These are phyloP conservation scores for Agelastica alni DNA, from an alignment of 2,888 invertebrate species.

Conservation along the genomic window DNA sequence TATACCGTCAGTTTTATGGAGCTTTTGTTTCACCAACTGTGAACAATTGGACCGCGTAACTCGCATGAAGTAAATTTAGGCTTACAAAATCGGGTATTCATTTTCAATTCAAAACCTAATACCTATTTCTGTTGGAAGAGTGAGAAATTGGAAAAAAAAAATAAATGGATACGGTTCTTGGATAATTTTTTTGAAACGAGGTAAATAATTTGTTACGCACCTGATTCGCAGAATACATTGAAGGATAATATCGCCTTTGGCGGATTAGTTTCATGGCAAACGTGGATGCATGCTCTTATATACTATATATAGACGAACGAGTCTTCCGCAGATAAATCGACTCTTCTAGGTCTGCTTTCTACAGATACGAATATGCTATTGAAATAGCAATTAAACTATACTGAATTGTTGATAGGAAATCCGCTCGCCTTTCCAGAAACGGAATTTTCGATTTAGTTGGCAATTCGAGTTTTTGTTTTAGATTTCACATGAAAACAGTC, in stretches of 20 bases:
- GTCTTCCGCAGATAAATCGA: slow-evolving; percentile 26
- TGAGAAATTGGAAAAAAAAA: no score
- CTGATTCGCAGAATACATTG: background rate
- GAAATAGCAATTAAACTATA: slow-evolving; percentile 31
- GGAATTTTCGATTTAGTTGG: slow-evolving; percentile 22
- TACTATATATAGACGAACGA: slow-evolving; percentile 15
- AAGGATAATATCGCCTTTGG: slow-evolving; percentile 17
- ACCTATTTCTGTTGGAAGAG: no score
- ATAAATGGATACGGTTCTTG: no score
- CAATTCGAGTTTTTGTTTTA: slow-evolving; percentile 20
- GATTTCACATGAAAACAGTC: slow-evolving; percentile 8
- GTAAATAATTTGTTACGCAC: no score
- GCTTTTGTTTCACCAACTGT: no score
- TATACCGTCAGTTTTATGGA: no score
- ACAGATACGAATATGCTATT: slow-evolving; percentile 32
- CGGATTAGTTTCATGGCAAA: slow-evolving; percentile 3
- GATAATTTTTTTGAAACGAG: no score
- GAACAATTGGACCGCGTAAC: no score
- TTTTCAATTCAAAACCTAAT: no score
- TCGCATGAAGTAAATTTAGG: no score
- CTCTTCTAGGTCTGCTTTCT: slow-evolving; percentile 28
- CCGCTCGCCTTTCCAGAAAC: slow-evolving; percentile 13
- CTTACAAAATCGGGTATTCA: no score
- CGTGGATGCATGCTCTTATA: slow-evolving; percentile 11
- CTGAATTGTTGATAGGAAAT: slow-evolving; percentile 24